phyloP scores from a whole-genome alignment of 2,888 invertebrate genomes.

The Drosophila vallismaia region DNA sequence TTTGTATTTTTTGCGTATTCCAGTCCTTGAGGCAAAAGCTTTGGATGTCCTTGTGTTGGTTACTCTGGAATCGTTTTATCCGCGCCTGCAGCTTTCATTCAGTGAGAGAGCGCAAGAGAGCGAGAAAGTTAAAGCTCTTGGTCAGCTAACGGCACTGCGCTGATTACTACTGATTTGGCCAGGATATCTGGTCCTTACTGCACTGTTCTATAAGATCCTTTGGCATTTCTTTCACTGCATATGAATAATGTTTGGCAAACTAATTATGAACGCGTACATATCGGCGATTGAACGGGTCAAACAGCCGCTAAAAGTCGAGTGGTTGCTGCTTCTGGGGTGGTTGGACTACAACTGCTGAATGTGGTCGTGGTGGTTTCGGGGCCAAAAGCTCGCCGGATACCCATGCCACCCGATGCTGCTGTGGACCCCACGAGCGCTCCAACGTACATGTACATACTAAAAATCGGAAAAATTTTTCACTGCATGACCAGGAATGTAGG shows the following conservation, averaged over 20 bases:
- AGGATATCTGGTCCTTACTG: conserved; percentile 19
- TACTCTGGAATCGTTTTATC: conserved; percentile 66
- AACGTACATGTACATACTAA: conserved; percentile 82
- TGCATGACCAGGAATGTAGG: conserved; percentile 52
- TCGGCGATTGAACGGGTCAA: conserved; percentile 16
- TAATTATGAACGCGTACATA: conserved; percentile 53
- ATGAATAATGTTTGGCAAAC: conserved; percentile 57
- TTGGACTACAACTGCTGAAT: conserved; percentile 7
- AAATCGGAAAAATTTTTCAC: conserved; percentile 78
- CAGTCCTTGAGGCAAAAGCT: conserved; percentile 70
- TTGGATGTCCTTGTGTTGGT: conserved; percentile 65
- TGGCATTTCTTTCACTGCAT: conserved; percentile 65
- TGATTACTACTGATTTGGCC: conserved; percentile 27
- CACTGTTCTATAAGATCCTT: conserved; percentile 50
- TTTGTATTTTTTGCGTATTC: conserved; percentile 57
- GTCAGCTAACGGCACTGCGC: conserved; percentile 41
- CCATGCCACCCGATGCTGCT: conserved; percentile 66
- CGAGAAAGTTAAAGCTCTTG: conserved; percentile 40
- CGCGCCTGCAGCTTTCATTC: conserved; percentile 73
- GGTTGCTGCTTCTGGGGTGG: conserved; percentile 25
- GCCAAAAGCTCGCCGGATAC: conserved; percentile 64
- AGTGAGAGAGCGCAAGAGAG: conserved; percentile 38
- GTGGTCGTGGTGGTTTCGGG: conserved; percentile 41
- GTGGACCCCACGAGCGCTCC: conserved; percentile 68
- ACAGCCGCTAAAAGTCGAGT: conserved; percentile 29